phyloP scores from a whole-genome alignment of 2,797 vertebrate genomes.

The Brachyrhaphis roseni region DNA sequence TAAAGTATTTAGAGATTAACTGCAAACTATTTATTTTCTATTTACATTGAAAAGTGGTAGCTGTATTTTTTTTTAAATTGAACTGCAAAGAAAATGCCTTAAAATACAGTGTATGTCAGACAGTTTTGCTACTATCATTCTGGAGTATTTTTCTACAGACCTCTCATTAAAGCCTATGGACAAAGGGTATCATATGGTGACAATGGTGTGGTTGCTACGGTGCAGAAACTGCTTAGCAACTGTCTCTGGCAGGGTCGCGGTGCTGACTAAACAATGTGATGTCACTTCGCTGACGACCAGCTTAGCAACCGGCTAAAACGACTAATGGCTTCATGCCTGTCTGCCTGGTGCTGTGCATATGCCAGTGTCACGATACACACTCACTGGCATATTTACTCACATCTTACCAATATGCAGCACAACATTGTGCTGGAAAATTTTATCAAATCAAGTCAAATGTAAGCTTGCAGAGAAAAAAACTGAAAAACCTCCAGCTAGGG shows the following conservation, averaged over 20 bases:
- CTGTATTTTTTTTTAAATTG: background rate
- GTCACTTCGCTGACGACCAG: constrained; percentile 75
- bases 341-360: constrained; percentile 39
- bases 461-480: constrained; percentile 11
- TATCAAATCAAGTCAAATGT: constrained; percentile 12
- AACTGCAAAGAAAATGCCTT: background rate
- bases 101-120: background rate
- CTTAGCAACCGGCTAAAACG: constrained; percentile 61
- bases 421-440: background rate
- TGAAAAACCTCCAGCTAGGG: background rate
- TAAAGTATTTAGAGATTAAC: background rate
- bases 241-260: constrained; percentile 66
- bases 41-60: background rate
- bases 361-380: constrained; percentile 27
- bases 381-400: constrained; percentile 6
- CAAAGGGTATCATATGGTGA: constrained; percentile 40
- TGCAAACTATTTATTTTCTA: background rate
- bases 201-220: constrained; percentile 79
- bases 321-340: constrained; percentile 40
- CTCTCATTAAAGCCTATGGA: background rate
- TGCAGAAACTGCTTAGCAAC: constrained; percentile 86
- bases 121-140: background rate
- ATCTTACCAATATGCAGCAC: background rate
- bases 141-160: background rate
- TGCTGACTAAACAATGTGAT: constrained; percentile 79